Evolutionary conservation across 37 sponge, comb jelly and placozoan species (phyloP), one percentile per base, ranked within the genome.

Genomic region (Chondrilla cf. caribensis): DNA sequence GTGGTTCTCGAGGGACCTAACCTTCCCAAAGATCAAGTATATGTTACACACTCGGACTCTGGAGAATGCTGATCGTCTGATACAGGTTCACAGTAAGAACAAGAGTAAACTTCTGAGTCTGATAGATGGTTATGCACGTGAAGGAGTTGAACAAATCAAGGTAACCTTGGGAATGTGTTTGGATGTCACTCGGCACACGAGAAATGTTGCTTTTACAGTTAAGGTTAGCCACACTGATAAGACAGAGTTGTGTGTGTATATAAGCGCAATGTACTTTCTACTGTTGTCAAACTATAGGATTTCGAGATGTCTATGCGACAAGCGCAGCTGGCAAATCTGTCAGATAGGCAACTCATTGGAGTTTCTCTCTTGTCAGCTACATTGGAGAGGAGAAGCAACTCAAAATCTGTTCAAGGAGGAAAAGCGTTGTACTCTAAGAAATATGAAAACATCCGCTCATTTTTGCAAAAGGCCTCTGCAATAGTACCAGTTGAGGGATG

Each of bases 401-500:
- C 15, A 28, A n/a, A 6, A 62, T 62, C 29, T 6, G 15, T 62
- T 62, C n/a, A 2, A 73, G 76, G 76, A 6, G n/a, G 6, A 36
- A 39, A 39, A 21, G 41, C 76, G 3, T 4, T 73, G 25, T 73
- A 43, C 44, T 73, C 76, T 25, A 37, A 39, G 24, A 73, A 42
- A 39, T 73, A 40, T 39, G 24, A 5, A 18, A 6, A 2, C 24
- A 42, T 73, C 36, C 21, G 44, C 0, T 14, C 8, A 19, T 82
- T 82, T 29, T 55, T 82, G 0, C 15, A 82, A 38, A 33, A 32
- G 31, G 71, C 71, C 0, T n/a, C 32, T 9, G 41, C 22, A 47
- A 38, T 82, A 19, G 83, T 82, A 24, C 83, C 83, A 0, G 42
- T 82, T 67, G 83, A 82, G 65, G 47, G 83, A 3, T 8, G 35